Base-by-base conservation (phyloP, 1,140 invertebrate species). In the Hyposmocoma kahamanoa region DNA sequence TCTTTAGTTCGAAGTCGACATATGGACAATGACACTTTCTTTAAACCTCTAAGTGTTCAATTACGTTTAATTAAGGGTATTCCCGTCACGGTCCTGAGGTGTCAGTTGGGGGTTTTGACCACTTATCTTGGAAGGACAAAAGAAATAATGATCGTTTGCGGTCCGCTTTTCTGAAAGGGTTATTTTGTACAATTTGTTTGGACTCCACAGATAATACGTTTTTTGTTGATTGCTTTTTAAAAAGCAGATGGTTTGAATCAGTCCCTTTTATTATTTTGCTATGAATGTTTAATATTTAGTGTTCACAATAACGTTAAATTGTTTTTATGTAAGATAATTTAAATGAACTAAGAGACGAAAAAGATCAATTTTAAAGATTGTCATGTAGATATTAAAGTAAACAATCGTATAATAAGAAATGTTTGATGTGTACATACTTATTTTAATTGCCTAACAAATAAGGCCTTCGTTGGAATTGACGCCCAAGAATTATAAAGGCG, bases 71-170 rank as follows among this genome's bases (percentile, higher is more conserved):
- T 84, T 77, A 70, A 51, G 42, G 53, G 69, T 72, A 53, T 70
- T 43, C 22, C 46, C 67, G 67, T 82, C 80, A 84, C 74, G 80
- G 75, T 77, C 67, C 51, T 56, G 57, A 74, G 74, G 80, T 80
- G 77, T 78, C 79, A 74, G 75, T 72, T 81, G 77, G 56, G 57
- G 72, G 54, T 59, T n/a, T 63, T 80, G 76, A 80, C 77, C 80
- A 73, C 76, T 78, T 83, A 72, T 73, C 55, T 67, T 56, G 57
- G 30, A 66, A 70, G 32, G 32, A 67, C 56, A 63, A 61, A 45
- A 55, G 50, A 43, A 34, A 59, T 73, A 72, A 72, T 74, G 58
- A 71, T 50, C 53, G 57, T 52, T 50, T 57, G 26, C 53, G 62
- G 69, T 60, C 43, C 51, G 39, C 38, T 41, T 62, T 58, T 56